phyloP scores from a whole-genome alignment of 2,888 invertebrate genomes.

The Incurvaria masculella region DNA sequence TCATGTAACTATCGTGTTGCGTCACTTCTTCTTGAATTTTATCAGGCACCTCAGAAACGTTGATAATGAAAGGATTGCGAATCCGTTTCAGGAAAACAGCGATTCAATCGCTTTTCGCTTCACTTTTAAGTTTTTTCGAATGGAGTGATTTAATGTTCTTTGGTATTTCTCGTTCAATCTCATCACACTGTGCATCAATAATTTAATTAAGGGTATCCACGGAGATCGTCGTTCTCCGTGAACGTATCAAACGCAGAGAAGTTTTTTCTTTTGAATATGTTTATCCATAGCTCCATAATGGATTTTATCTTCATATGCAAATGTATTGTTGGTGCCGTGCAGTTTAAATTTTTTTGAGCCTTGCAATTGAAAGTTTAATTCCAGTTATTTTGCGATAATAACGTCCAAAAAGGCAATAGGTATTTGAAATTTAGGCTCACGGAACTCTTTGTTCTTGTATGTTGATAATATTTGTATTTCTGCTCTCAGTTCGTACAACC shows the following conservation, averaged over 20 bases:
- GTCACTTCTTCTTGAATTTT: constrained; percentile 16
- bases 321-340: constrained; percentile 11
- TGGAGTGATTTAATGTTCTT: constrained; percentile 12
- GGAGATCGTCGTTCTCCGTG: too few species aligned
- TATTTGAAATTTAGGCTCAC: not conserved
- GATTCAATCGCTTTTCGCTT: too few species aligned
- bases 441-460: not conserved
- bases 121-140: too few species aligned
- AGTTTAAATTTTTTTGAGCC: too few species aligned
- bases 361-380: not conserved
- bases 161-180: constrained; percentile 8
- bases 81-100: constrained; percentile 14
- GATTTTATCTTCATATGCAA: constrained; percentile 10
- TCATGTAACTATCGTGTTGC: constrained; percentile 16
- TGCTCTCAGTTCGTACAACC: constrained; percentile 12
- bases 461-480: not conserved
- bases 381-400: not conserved
- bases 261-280: constrained; percentile 7
- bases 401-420: not conserved
- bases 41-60: constrained; percentile 15
- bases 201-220: too few species aligned
- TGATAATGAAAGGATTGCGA: constrained; percentile 14
- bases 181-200: constrained; percentile 10
- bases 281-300: constrained; percentile 14
- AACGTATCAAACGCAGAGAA: constrained; percentile 11